Base-by-base conservation (phyloP, 2,888 invertebrate genomes). In the Dolomedes plantarius region DNA sequence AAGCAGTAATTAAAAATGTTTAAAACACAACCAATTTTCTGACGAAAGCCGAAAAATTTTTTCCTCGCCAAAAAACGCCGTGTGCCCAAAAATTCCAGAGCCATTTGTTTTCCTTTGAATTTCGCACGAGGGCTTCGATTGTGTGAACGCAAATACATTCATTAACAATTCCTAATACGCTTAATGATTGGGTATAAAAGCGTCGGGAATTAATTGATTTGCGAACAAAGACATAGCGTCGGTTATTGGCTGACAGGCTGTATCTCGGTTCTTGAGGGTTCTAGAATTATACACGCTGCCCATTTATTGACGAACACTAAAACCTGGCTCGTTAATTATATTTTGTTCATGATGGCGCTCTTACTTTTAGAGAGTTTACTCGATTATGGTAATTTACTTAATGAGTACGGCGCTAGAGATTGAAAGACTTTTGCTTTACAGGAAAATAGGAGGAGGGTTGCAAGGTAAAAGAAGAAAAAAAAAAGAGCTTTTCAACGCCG, bases 341-440 rank as follows among this genome's bases (percentile, higher is more conserved):
- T 75, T 81, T 81, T 81, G 81, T 69, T 81, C 23, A 16, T 75
- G 62, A 69, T 62, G 64, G 62, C 39, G 50, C 67, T 67, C 67
- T 71, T 50, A 39, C 41, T 74, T 80, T 80, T 73, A 65, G 77
- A 69, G 77, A 77, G 77, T 77, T 77, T 50, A 62, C 68, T 80
- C 80, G 80, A 80, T 80, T 80, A 80, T 46, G 75, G 81, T 75
- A 81, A 81, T 81, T 81, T 81, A 75, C 62, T 81, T 81, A 81
- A 81, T 81, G 81, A 75, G 78, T 41, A 64, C 31, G 27, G 71
- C 64, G 31, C 36, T 31, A 23, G 6, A 62, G 39, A 36, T 62
- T 71, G 78, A 71, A 64, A 71, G 41, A 72, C 62, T 39, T 73
- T 32, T n/a, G 62, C 32, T 64, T 71, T 28, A 36, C 28, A 41